Evolutionary conservation across 2,113 vertebrate genomes (phyloP).

Genomic region (Gallinago media): DNA sequence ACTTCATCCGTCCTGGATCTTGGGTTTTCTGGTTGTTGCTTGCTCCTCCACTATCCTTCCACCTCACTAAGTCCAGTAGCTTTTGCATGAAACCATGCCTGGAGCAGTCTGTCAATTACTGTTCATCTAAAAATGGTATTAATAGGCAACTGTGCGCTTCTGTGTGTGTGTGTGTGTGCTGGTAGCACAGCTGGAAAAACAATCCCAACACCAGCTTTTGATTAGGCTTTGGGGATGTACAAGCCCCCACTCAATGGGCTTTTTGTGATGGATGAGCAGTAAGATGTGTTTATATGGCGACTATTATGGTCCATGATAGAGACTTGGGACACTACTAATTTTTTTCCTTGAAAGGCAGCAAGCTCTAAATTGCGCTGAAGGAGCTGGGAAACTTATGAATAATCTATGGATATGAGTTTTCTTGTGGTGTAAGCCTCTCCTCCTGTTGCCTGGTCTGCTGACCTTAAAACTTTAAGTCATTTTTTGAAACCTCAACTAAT

Average conservation of each 20-base stretch:
- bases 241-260: background rate
- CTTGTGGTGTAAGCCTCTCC: background rate
- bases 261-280: background rate
- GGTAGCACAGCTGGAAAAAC: background rate
- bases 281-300: background rate
- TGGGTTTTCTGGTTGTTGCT: background rate
- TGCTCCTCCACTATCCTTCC: background rate
- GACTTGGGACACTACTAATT: background rate
- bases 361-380: background rate
- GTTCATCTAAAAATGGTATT: background rate
- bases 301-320: background rate
- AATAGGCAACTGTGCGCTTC: background rate
- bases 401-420: background rate
- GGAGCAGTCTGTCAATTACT: background rate
- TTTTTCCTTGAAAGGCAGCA: background rate
- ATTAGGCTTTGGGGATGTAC: background rate
- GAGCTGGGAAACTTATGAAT: background rate
- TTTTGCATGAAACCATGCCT: background rate
- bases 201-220: background rate
- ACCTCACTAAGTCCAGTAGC: background rate
- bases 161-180: fast-evolving
- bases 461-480: background rate
- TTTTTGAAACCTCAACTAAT: background rate
- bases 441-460: background rate
- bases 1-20: background rate